A percentile compares a stretch with the other conserved stretches of the same genome.
Evolutionary conservation across 2,797 vertebrate genomes (phyloP).

Genomic region (Girardinus metallicus): DNA sequence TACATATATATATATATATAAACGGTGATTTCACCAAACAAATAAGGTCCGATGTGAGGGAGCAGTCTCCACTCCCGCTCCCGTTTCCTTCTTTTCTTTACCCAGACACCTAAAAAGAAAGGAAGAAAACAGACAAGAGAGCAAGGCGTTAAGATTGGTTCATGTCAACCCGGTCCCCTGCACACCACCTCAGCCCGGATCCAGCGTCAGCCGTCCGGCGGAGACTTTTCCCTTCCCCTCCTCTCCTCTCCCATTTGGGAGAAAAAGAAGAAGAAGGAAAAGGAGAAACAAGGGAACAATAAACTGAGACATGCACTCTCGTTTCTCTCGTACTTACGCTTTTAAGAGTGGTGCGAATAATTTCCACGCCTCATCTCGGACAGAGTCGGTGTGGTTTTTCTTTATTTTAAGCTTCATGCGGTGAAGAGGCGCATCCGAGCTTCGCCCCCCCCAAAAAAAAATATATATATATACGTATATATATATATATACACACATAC

Average conservation of each 20-base stretch:
- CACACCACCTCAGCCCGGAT: slow-evolving; percentile 88
- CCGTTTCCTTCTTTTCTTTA: slow-evolving; percentile 48
- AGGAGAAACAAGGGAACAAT: not conserved
- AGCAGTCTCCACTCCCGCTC: slow-evolving; percentile 52
- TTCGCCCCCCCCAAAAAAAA: slow-evolving; percentile 61
- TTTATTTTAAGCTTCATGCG: slow-evolving; percentile 67
- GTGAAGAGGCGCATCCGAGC: slow-evolving; percentile 79
- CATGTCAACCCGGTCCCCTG: slow-evolving; percentile 89
- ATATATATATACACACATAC: too few species aligned
- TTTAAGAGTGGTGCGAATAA: slow-evolving; percentile 63
- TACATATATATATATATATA: slow-evolving; percentile 10
- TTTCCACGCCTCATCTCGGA: slow-evolving; percentile 71
- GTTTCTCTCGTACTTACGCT: slow-evolving; percentile 70
- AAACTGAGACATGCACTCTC: slow-evolving; percentile 31
- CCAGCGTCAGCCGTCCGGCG: slow-evolving; percentile 85
- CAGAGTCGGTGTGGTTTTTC: slow-evolving; percentile 41
- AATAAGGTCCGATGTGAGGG: slow-evolving; percentile 76
- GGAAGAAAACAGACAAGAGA: slow-evolving; percentile 59
- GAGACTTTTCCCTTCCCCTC: slow-evolving; percentile 80
- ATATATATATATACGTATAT: too few species aligned
- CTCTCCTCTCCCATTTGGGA: slow-evolving; percentile 65
- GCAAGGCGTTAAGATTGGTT: slow-evolving; percentile 87
- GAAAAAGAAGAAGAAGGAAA: slow-evolving; percentile 26
- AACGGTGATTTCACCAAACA: slow-evolving; percentile 70
- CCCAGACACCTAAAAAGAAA: slow-evolving; percentile 70